Base-by-base conservation (phyloP, 2,113 vertebrate species). In the Neogobius melanostomus region DNA sequence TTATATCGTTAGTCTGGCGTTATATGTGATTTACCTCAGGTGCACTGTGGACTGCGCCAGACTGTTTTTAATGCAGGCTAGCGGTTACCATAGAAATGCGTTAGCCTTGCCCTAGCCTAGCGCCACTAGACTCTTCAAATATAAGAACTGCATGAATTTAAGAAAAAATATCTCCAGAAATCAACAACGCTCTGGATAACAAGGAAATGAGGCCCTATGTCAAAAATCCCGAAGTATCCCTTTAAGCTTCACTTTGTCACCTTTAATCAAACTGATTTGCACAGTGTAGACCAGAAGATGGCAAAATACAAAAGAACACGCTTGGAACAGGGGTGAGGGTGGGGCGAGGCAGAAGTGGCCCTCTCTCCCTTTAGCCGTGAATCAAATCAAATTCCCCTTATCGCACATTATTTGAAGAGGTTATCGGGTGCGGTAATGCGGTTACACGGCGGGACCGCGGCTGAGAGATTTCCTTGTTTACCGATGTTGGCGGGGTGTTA, bases 341-440 rank as follows among this genome's bases (percentile, higher is more conserved):
- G 65, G 53, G 71, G 51, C 72, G 68, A 64, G 53, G 74, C 76
- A 83, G 79, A 86, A 80, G 78, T 74, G 85, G 80, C 85, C 85
- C 82, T 71, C 80, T 80, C 85, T 85, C 71, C 82, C 82, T 89
- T 81, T 79, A 59, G 56, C 89, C 80, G 69, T 86, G 94, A 97
- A 95, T 97, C 95, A 96, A 97, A 98, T 98, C 94, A 96, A 96
- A 97, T 95, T 95, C 88, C 95, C 94, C 94, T 98, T 98, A 98
- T 98, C 95, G 86, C 93, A 93, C 95, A 94, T 97, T 97, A 96
- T 98, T 97, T 96, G 95, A 95, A 94, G 95, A 96, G 90, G 95
- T 96, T 97, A 98, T 97, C 95, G 94, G 94, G 92, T 89, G 84
- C 92, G 83, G 94, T 96, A 97, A 98, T 96, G 95, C 93, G 93